These are phyloP conservation scores for Steinernema scapterisci DNA, from an alignment of 2,888 invertebrate species.

Conservation along the genomic window DNA sequence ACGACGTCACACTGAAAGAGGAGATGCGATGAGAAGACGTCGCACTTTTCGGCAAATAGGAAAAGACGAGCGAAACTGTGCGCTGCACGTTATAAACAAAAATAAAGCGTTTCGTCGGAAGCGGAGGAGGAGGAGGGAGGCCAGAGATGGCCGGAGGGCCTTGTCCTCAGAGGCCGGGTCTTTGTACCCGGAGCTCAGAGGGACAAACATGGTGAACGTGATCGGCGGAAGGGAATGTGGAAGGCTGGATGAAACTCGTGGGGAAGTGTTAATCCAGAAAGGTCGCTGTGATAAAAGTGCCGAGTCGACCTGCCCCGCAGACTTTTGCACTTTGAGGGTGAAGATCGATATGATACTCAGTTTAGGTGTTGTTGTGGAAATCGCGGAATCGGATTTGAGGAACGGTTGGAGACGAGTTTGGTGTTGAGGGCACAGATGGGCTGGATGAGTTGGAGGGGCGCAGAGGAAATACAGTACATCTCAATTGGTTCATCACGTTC, in stretches of 20 bases:
- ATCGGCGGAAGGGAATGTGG: not conserved
- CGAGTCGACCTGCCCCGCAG: not conserved
- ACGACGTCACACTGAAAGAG: slow-evolving; percentile 28
- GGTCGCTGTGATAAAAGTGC: slow-evolving; percentile 20
- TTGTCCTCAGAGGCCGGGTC: not conserved
- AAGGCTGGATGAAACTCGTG: not conserved
- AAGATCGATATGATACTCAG: slow-evolving; percentile 23
- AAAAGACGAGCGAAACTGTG: not conserved
- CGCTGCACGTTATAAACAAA: slow-evolving; percentile 15
- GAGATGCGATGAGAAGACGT: slow-evolving; percentile 8
- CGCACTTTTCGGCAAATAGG: slow-evolving; percentile 18
- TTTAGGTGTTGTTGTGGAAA: not conserved
- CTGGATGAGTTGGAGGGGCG: not conserved
- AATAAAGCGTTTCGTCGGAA: not conserved
- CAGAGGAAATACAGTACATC: too few relatives aligned
- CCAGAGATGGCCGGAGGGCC: not conserved
- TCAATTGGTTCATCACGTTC: too few relatives aligned
- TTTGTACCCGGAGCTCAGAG: not conserved
- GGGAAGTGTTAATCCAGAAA: slow-evolving; percentile 11
- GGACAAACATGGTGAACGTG: too few relatives aligned
- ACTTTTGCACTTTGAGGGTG: slow-evolving; percentile 12
- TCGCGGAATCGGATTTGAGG: not conserved
- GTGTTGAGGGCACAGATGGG: not conserved
- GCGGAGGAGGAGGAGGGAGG: not conserved
- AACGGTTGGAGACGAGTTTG: not conserved